These are phyloP conservation scores for Crotalus tigris DNA, from an alignment of 2,113 vertebrate genomes.

Conservation along the genomic window DNA sequence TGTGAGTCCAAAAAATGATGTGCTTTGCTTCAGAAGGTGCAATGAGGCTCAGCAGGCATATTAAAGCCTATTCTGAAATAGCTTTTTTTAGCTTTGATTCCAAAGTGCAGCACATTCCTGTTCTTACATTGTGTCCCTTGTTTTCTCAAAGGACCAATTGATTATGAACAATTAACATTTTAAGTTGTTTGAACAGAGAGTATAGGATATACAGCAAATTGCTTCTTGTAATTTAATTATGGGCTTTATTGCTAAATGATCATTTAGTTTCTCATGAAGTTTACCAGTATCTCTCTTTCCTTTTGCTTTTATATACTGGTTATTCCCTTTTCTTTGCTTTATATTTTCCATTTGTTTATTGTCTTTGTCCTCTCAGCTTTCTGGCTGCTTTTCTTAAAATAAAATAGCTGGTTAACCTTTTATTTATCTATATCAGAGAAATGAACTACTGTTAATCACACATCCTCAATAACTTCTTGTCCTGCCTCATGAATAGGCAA, in stretches of 20 bases:
- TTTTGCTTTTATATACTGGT: neutral
- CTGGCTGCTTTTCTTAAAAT: neutral
- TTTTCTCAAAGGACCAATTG: neutral
- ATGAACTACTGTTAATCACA: neutral
- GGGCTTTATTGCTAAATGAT: neutral
- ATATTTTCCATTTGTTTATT: neutral
- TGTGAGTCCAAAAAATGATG: neutral
- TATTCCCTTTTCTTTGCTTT: neutral
- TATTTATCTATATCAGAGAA: neutral
- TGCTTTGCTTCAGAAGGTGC: neutral
- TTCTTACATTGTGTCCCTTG: too few relatives aligned
- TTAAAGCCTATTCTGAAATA: too few relatives aligned
- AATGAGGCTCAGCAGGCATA: too few relatives aligned
- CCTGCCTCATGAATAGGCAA: neutral
- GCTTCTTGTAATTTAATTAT: neutral
- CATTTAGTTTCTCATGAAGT: neutral
- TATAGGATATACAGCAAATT: neutral
- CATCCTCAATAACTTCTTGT: neutral
- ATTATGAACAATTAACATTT: neutral
- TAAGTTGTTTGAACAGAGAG: neutral
- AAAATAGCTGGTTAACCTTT: neutral
- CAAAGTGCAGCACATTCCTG: too few relatives aligned
- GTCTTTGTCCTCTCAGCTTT: neutral
- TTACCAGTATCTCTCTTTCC: neutral
- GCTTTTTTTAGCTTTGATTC: too few relatives aligned